phyloP scores from a whole-genome alignment of 2,888 invertebrate genomes.

The Volucella bombylans region DNA sequence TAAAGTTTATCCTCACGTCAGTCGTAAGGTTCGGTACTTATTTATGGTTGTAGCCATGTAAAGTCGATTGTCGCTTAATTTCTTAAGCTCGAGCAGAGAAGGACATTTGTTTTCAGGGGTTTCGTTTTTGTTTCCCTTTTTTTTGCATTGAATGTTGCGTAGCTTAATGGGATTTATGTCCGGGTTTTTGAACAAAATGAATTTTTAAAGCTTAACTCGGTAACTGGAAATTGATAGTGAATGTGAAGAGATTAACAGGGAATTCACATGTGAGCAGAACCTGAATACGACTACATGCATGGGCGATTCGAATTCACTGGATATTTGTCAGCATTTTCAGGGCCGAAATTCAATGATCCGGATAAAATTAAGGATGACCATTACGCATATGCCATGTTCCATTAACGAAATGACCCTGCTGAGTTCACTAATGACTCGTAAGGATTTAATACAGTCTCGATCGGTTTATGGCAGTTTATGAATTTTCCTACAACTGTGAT shows the following conservation, averaged over 20 bases:
- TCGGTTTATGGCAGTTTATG: too few species aligned
- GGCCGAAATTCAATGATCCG: background rate
- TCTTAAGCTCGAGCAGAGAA: slow-evolving; percentile 17
- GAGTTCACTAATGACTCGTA: too few species aligned
- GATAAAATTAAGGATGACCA: background rate
- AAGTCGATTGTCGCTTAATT: slow-evolving; percentile 55
- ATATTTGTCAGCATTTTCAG: slow-evolving; percentile 6
- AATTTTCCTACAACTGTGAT: too few species aligned
- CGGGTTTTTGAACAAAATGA: slow-evolving; percentile 26
- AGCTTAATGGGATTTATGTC: slow-evolving; percentile 55
- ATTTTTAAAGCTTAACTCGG: slow-evolving; percentile 43
- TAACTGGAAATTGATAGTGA: background rate
- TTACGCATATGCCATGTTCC: slow-evolving; percentile 1
- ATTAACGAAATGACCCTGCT: background rate
- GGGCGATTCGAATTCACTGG: slow-evolving; percentile 9
- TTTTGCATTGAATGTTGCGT: slow-evolving; percentile 7
- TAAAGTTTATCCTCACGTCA: slow-evolving; percentile 62
- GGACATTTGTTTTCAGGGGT: background rate
- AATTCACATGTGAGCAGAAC: slow-evolving; percentile 13
- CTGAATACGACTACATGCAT: slow-evolving; percentile 12
- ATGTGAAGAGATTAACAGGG: slow-evolving; percentile 52
- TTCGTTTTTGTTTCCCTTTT: background rate
- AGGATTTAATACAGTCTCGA: too few species aligned
- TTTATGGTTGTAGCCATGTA: slow-evolving; percentile 60
- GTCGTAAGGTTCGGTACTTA: slow-evolving; percentile 66